These are phyloP conservation scores for Anthopleura xanthogrammica DNA, from an alignment of 92 coral and sea anemone species.

Conservation along the genomic window DNA sequence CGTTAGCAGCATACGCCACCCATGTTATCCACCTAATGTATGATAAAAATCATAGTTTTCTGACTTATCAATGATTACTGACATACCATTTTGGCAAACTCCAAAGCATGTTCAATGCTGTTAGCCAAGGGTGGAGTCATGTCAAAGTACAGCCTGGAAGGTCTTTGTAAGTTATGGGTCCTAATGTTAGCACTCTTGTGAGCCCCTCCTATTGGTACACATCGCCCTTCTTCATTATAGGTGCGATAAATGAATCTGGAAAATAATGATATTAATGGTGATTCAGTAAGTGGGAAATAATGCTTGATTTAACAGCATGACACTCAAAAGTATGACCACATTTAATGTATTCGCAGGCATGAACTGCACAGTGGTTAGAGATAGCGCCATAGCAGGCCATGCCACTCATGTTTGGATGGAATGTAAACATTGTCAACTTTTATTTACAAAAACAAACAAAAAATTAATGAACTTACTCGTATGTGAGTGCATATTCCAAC, in stretches of 20 bases:
- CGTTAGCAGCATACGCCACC: too few relatives aligned
- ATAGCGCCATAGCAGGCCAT: too few relatives aligned
- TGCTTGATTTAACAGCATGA: too few relatives aligned
- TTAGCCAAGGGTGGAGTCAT: conserved; percentile 70
- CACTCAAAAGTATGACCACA: too few relatives aligned
- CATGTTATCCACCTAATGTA: too few relatives aligned
- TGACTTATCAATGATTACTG: neutral
- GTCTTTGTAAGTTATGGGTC: conserved; percentile 78
- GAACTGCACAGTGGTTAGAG: too few relatives aligned
- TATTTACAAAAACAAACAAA: too few relatives aligned
- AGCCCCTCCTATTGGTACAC: conserved; percentile 92
- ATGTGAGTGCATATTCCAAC: conserved; percentile 80
- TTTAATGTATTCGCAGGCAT: too few relatives aligned
- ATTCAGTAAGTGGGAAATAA: neutral
- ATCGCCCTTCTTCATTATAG: conserved; percentile 88
- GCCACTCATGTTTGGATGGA: too few relatives aligned
- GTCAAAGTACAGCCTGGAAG: conserved; percentile 85
- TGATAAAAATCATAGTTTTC: too few relatives aligned
- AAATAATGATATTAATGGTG: neutral
- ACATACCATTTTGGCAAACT: conserved; percentile 65
- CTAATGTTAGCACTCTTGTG: conserved; percentile 77
- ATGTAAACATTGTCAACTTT: too few relatives aligned
- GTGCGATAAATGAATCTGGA: conserved; percentile 86
- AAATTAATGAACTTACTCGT: conserved; percentile 65
- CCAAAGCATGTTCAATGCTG: conserved; percentile 74